phyloP scores from a whole-genome alignment of 2,113 vertebrate species.

The Peucedramus taeniatus region DNA sequence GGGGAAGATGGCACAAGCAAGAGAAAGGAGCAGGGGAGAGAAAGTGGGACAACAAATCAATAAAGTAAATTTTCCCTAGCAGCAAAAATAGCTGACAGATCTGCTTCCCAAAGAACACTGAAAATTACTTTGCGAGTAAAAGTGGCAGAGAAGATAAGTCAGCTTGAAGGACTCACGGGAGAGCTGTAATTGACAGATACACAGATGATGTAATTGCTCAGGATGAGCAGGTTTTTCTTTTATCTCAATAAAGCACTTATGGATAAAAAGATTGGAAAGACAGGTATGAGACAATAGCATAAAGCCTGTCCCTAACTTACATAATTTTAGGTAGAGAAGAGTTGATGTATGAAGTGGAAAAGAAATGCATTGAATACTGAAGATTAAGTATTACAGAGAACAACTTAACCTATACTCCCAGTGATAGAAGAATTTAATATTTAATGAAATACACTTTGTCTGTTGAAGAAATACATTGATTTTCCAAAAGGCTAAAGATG shows the following conservation, averaged over 20 bases:
- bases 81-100: conserved; percentile 43
- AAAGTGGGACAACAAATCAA: neutral
- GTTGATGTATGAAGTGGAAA: conserved; percentile 24
- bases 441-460: conserved; percentile 30
- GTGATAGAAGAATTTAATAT: neutral
- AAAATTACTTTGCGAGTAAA: conserved; percentile 37
- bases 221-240: conserved; percentile 51
- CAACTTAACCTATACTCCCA: neutral
- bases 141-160: neutral
- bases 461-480: neutral
- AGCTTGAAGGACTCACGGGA: neutral
- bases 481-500: neutral
- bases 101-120: conserved; percentile 22
- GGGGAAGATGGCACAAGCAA: neutral
- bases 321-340: conserved; percentile 47
- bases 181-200: conserved; percentile 30
- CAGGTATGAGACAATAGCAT: conserved; percentile 24
- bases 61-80: conserved; percentile 5
- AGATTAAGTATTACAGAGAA: conserved; percentile 34
- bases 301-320: conserved; percentile 19
- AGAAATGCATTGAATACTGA: neutral
- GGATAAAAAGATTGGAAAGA: conserved; percentile 27
- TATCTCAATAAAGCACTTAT: conserved; percentile 29
- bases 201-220: conserved; percentile 4
- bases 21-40: neutral